Base-by-base conservation (phyloP, 2,113 vertebrate genomes). In the Cryptotis parvus region DNA sequence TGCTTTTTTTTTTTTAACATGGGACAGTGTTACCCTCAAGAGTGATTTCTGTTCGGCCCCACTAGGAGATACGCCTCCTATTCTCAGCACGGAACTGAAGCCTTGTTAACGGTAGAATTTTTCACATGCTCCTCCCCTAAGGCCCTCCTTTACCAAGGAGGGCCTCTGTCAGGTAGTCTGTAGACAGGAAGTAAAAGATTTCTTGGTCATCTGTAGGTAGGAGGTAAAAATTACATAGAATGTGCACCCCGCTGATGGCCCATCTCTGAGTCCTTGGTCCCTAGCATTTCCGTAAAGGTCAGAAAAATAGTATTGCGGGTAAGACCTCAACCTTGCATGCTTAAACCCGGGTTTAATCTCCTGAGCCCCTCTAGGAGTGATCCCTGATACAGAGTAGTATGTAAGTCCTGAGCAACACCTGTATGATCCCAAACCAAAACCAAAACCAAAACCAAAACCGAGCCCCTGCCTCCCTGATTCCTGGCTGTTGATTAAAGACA, bases 1-100 rank as follows among this genome's bases (percentile, higher is more conserved):
- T 65, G 20, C 58, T 82, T 88, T 49, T 49, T 49, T 39, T 33
- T 76, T 58, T 88, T 24, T 81, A 61, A 94, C 80, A 69, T 70
- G 43, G 75, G 8, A 37, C 24, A 22, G 29, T 35, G 29, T 85
- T 52, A 75, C 70, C 24, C 45, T 76, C n/a, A 4, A 43, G 22
- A 33, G 16, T 14, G 15, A 7, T 63, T 41, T 33, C 15, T 9
- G 4, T 49, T 65, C 79, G 9, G 45, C 26, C 41, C 35, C 66
- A 12, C n/a, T n/a, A 76, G 29, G 5, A 39, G 5, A 43, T 31
- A 76, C 35, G 41, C 41, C 37, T 80, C 29, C n/a, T 72, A 29
- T 2, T 26, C 0, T 68, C 31, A 26, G 24, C 24, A 9, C 66
- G 22, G 2, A 55, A 14, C 61, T 63, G 49, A 82, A 77, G 29